phyloP scores from a whole-genome alignment of 1,140 invertebrate genomes.

The Dendroctonus ponderosae region DNA sequence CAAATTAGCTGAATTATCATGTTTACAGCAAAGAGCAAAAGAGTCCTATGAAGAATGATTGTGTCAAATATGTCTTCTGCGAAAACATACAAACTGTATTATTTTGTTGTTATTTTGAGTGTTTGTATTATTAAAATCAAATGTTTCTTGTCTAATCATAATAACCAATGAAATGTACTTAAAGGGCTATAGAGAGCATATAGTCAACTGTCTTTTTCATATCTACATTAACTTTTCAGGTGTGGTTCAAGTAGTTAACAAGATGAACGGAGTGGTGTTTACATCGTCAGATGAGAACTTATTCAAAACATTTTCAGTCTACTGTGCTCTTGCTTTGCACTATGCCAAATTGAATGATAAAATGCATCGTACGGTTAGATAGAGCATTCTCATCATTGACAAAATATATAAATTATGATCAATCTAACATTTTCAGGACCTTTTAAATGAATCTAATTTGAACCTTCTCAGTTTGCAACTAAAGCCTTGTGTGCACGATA shows the following conservation, averaged over 20 bases:
- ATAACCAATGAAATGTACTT: too few relatives aligned
- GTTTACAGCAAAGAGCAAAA: too few relatives aligned
- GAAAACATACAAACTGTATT: too few relatives aligned
- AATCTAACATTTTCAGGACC: slow-evolving; percentile 23
- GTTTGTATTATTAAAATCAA: too few relatives aligned
- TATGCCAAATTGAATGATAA: slow-evolving; percentile 34
- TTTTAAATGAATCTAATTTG: slow-evolving; percentile 29
- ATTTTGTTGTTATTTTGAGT: too few relatives aligned
- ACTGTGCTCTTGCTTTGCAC: slow-evolving; percentile 42
- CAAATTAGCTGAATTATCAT: too few relatives aligned
- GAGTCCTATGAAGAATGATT: too few relatives aligned
- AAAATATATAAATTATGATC: slow-evolving; percentile 1
- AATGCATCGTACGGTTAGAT: slow-evolving; percentile 33
- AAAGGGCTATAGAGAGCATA: too few relatives aligned
- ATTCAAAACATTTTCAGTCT: slow-evolving; percentile 55
- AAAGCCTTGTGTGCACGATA: slow-evolving; percentile 39
- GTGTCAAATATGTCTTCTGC: too few relatives aligned
- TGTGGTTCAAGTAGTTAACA: slow-evolving; percentile 57
- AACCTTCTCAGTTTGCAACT: slow-evolving; percentile 34
- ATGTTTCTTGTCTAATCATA: too few relatives aligned
- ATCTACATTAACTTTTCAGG: slow-evolving; percentile 47
- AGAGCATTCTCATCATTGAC: background rate
- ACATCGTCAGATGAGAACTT: slow-evolving; percentile 53
- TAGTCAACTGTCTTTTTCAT: too few relatives aligned
- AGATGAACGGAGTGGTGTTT: slow-evolving; percentile 53